Base-by-base conservation (phyloP, 2,888 invertebrate genomes). In the Chrysina gloriosa region DNA sequence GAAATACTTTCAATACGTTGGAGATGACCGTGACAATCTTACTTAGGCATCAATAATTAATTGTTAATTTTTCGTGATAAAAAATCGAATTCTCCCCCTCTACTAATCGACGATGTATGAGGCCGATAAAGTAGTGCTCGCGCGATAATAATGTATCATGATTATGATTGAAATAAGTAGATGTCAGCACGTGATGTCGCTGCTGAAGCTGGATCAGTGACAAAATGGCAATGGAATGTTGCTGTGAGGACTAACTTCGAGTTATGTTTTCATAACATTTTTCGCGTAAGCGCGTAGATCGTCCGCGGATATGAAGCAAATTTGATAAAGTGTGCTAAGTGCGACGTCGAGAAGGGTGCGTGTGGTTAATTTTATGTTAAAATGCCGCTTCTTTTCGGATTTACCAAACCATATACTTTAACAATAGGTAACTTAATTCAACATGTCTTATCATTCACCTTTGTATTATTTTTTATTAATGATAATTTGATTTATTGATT, bases 191-290 rank as follows among this genome's bases (percentile, higher is more conserved):
- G 36, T 67, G 63, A 45, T 36, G 63, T 69, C 69, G 69, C 72
- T 74, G 71, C 71, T 72, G 69, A 71, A 73, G 68, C 68, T 69
- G 69, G 73, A 74, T 71, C 74, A 82, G 82, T 83, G 82, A 84
- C 83, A 84, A 84, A 82, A 84, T 84, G 84, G 84, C 84, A 83
- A 82, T 81, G 82, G 82, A 82, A 82, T 83, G 83, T 81, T 79
- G 81, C 77, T 77, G 77, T 72, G 78, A 77, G 77, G 77, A 77
- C 74, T 78, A 78, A 80, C 76, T 81, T 81, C 78, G 76, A 80
- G 77, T 78, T 81, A 78, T 80, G 78, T 81, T 81, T 81, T 81
- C 78, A 74, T 74, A 74, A 77, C 71, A 77, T 78, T 79, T 70
- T 69, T 69, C 61, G 71, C 65, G 61, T 61, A 67, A 63, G 65